Evolutionary conservation across 2,113 vertebrate genomes (phyloP), one percentile per base, ranked within the genome.

Genomic region (Callocephalon fimbriatum): DNA sequence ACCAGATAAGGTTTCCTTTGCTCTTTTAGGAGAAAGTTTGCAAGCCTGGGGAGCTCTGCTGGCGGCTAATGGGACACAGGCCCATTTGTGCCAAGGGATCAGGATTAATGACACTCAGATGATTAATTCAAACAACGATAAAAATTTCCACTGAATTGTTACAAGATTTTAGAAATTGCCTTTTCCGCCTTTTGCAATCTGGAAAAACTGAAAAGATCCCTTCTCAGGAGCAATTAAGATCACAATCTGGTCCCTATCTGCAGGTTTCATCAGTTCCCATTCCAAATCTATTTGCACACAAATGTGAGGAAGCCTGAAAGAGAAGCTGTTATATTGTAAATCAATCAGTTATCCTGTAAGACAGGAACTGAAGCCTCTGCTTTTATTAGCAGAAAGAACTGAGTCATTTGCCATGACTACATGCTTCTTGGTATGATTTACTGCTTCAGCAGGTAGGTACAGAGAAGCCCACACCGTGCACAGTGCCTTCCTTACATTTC

Each of bases 191-290:
- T 71, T 78, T 71, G 74, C 61, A 88, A 84, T 77, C 92, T 67
- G 83, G 75, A 74, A 86, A 86, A 92, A 92, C 85, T 90, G 62
- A 72, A 56, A 86, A 84, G 83, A 94, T 90, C 75, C 71, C 37
- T 95, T 86, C 90, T 92, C 88, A 93, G 68, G 86, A 94, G 79
- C 76, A 97, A 97, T 94, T 91, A 94, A 95, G 96, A 95, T 94
- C 79, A 61, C 75, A 93, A 91, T 92, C 92, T 75, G 40, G 62
- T 61, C 65, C 76, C 72, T 88, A 81, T 93, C 92, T 93, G 74
- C 15, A 4, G 44, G 90, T 94, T 96, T 81, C 86, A 93, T 95
- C 90, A 61, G 67, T 86, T 93, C 1, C 37, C 65, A 93, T 95
- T 95, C 92, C 92, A 92, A 92, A 95, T 84, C 88, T 89, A 91